Conservation (phyloP, 2,888 invertebrate species). For the Odontocolon sp. region DNA sequence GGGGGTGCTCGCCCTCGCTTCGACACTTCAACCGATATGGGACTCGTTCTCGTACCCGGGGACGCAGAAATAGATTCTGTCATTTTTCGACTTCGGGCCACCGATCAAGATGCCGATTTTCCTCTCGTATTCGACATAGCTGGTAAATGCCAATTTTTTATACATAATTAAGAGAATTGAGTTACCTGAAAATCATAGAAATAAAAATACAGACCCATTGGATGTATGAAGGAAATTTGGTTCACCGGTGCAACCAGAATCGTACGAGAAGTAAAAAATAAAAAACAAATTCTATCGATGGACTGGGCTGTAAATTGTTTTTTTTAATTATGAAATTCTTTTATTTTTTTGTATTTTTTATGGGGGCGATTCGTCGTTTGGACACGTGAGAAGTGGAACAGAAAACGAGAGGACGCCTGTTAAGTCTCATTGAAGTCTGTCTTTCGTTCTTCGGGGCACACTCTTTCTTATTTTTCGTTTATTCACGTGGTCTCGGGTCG, state of each 20-base stretch:
- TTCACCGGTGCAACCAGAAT: too few species aligned
- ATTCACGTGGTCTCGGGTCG: not conserved
- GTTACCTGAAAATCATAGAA: not conserved
- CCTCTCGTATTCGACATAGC: constrained; percentile 91
- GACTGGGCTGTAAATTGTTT: too few species aligned
- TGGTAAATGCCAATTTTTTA: constrained; percentile 80
- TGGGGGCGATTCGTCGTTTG: too few species aligned
- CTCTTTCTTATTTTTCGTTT: not conserved
- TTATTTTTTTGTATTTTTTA: too few species aligned
- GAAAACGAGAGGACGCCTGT: too few species aligned
- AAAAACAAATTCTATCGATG: too few species aligned
- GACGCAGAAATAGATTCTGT: constrained; percentile 92
- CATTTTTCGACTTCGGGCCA: constrained; percentile 93
- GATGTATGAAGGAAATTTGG: too few species aligned
- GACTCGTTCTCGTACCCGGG: constrained; percentile 90
- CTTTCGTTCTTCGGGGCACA: not conserved
- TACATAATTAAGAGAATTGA: too few species aligned
- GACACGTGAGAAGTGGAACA: too few species aligned
- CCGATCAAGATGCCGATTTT: constrained; percentile 93
- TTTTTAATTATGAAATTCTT: too few species aligned
- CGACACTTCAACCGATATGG: constrained; percentile 92
- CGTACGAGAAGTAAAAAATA: too few species aligned
- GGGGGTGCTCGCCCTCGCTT: constrained; percentile 88
- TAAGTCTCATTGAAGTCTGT: constrained; percentile 1
- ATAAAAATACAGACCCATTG: too few species aligned